phyloP scores from a whole-genome alignment of 2,797 vertebrate species.

The Karalla daura region DNA sequence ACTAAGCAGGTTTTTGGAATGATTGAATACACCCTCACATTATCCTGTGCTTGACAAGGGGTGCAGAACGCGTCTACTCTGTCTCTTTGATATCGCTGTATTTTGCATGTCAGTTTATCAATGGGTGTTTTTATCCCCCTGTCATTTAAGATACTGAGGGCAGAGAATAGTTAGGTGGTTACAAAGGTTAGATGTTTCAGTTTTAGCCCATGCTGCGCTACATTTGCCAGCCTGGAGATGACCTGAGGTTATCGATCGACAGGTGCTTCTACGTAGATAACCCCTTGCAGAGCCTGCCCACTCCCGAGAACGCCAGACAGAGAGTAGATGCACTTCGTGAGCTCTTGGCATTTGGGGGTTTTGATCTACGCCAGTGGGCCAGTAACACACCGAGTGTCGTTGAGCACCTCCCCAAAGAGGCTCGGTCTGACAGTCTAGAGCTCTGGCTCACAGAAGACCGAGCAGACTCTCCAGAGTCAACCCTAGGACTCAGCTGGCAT shows the following conservation, averaged over 20 bases:
- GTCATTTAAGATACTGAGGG: constrained; percentile 57
- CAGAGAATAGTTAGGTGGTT: constrained; percentile 34
- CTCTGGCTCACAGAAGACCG: background rate
- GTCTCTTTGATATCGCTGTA: constrained; percentile 71
- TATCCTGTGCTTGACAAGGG: constrained; percentile 36
- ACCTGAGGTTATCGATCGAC: background rate
- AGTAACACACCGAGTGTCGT: background rate
- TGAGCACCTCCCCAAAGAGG: background rate
- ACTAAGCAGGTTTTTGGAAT: constrained; percentile 45
- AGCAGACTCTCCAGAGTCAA: background rate
- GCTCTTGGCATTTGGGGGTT: background rate
- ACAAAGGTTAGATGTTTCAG: constrained; percentile 36
- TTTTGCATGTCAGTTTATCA: constrained; percentile 76
- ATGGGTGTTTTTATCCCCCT: constrained; percentile 54
- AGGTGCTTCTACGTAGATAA: background rate
- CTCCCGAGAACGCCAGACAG: background rate
- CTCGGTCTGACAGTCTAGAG: background rate
- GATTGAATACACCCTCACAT: constrained; percentile 26
- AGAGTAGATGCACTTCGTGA: background rate
- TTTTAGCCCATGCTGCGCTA: constrained; percentile 9
- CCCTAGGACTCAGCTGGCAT: background rate
- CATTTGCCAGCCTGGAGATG: background rate
- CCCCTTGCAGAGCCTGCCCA: background rate
- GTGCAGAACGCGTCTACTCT: constrained; percentile 46
- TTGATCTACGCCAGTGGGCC: background rate